These are phyloP conservation scores for Lepilemur ruficaudatus DNA, from an alignment of 2,797 vertebrate genomes.

Conservation along the genomic window DNA sequence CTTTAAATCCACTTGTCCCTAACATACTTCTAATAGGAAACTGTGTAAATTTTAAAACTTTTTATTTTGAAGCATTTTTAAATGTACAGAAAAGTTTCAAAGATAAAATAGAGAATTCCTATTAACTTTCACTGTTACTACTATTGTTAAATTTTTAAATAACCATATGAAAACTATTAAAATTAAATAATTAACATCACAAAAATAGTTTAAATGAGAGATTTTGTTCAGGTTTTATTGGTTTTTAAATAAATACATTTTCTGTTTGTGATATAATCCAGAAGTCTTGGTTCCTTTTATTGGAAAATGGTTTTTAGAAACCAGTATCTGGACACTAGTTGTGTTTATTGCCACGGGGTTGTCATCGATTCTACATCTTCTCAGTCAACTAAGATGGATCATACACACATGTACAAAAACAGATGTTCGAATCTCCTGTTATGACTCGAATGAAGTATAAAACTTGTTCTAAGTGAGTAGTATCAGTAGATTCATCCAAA, in stretches of 20 bases:
- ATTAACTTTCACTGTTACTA: neutral
- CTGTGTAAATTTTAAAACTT: neutral
- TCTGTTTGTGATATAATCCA: neutral
- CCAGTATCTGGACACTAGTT: neutral
- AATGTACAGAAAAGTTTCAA: neutral
- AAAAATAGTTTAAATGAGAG: neutral
- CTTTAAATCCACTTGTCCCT: neutral
- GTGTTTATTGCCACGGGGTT: neutral
- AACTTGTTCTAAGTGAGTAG: too few species aligned
- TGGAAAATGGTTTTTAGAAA: slow-evolving; percentile 27
- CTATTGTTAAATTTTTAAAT: neutral
- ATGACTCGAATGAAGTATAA: too few species aligned
- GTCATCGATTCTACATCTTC: neutral
- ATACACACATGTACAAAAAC: neutral
- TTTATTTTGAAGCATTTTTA: neutral
- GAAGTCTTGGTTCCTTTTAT: neutral
- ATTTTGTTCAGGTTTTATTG: neutral
- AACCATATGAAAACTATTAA: neutral
- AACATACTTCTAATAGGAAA: neutral
- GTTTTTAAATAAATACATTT: neutral
- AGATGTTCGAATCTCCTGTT: neutral
- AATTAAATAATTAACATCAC: neutral
- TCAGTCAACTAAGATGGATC: neutral
- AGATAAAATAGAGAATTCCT: neutral
- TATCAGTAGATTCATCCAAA: too few species aligned